Base-by-base conservation (phyloP, 92 coral and sea anemone species). In the Siderastrea siderea region DNA sequence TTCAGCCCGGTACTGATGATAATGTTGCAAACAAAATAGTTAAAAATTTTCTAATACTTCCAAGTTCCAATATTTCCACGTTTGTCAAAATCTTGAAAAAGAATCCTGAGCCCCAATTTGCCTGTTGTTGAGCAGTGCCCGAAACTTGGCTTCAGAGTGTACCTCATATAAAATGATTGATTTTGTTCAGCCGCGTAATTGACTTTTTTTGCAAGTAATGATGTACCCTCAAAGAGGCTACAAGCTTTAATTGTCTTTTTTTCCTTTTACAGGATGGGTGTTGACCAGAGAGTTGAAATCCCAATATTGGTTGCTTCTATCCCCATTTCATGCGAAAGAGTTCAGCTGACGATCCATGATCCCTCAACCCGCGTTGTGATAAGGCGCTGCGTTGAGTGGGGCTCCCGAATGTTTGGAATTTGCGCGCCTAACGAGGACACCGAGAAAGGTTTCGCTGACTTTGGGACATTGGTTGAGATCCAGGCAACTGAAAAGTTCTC, bases 401-500 rank as follows among this genome's bases (percentile, higher is more conserved):
- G 81, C 13, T 58, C 81, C 14, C 68, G 68, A 6, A 57, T 77
- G 81, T 77, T 77, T 46, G 81, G 81, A 44, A 77, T 77, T 13
- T 77, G 81, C 58, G 46, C 62, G 68, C 68, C 67, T 5, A 47
- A 59, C 38, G 68, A 38, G 46, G 81, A 61, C 66, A 5, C 66
- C 66, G 66, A 57, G 43, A 77, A 77, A 77, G 81, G 68, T 5
- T 77, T 77, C 53, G 17, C 68, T 16, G 68, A 77, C 52, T 14
- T 26, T 77, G 81, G 81, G 62, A 77, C 68, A 38, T 11, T 77
- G 6, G 81, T 59, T 13, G 68, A 77, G 68, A 57, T 77, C 38
- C 81, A 77, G 46, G 81, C 81, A n/a, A 77, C 81, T 13, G 68
- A 57, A 59, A 43, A 53, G 46, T 77, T 77, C 8, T 68, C 81